Evolutionary conservation across 2,888 invertebrate species (phyloP).

Genomic region (Macrosoma leucophasiata): DNA sequence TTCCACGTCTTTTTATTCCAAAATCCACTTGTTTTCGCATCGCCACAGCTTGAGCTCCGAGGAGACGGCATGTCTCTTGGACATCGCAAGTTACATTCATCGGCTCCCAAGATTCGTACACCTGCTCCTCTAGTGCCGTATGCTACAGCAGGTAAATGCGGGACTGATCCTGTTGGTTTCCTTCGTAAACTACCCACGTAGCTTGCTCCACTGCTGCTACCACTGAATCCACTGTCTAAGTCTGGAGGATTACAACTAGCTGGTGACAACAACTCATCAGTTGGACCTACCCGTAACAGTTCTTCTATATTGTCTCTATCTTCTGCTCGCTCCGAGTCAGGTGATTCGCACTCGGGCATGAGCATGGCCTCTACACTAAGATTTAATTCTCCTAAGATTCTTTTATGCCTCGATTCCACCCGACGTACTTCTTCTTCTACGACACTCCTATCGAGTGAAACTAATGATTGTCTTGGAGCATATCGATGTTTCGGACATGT

Average conservation of each 20-base stretch:
- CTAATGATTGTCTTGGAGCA: conserved; percentile 75
- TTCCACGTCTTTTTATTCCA: conserved; percentile 88
- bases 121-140: conserved; percentile 71
- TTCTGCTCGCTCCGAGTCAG: conserved; percentile 78
- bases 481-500: conserved; percentile 69
- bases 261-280: conserved; percentile 83
- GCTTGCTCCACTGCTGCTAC: conserved; percentile 88
- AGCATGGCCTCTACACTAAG: conserved; percentile 92
- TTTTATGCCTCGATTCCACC: conserved; percentile 87
- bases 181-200: conserved; percentile 82
- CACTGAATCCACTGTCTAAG: conserved; percentile 89
- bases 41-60: conserved; percentile 67
- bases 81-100: conserved; percentile 58
- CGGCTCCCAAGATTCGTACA: conserved; percentile 63
- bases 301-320: conserved; percentile 79
- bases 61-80: conserved; percentile 58
- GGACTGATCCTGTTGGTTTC: conserved; percentile 67
- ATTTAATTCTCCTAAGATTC: conserved; percentile 90
- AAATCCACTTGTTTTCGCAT: conserved; percentile 74
- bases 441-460: conserved; percentile 81
- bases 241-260: conserved; percentile 80
- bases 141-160: conserved; percentile 68
- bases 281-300: conserved; percentile 80
- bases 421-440: conserved; percentile 89
- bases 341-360: conserved; percentile 86